These are phyloP conservation scores for Protodeltote pygarga DNA, from an alignment of 2,888 invertebrate species.

Conservation along the genomic window DNA sequence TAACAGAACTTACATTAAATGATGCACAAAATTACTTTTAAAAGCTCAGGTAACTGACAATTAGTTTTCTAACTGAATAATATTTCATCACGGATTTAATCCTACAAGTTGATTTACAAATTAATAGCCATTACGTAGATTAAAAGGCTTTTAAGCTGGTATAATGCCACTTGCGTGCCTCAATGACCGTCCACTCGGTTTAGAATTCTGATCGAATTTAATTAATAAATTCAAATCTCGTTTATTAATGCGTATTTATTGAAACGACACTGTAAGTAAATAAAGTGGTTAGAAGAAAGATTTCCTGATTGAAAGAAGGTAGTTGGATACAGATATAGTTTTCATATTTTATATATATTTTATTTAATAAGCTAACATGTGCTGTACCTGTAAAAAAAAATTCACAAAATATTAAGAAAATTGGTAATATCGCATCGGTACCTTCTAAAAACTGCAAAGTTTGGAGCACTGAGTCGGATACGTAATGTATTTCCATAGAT, in stretches of 20 bases:
- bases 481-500: too few species aligned
- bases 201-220: slow-evolving; percentile 13
- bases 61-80: neutral
- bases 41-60: too few species aligned
- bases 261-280: slow-evolving; percentile 6
- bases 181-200: slow-evolving; percentile 18
- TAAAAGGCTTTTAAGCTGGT: slow-evolving; percentile 27
- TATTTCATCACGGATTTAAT: slow-evolving; percentile 11
- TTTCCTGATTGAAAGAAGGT: neutral
- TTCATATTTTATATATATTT: too few species aligned
- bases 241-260: slow-evolving; percentile 33
- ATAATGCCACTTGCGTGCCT: slow-evolving; percentile 36
- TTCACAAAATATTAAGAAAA: too few species aligned
- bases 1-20: too few species aligned
- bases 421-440: too few species aligned
- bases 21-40: too few species aligned
- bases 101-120: slow-evolving; percentile 28
- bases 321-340: too few species aligned
- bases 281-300: slow-evolving; percentile 9
- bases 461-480: too few species aligned
- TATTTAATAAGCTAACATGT: too few species aligned
- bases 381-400: too few species aligned
- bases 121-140: slow-evolving; percentile 28
- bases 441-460: too few species aligned
- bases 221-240: slow-evolving; percentile 29